Percentiles rank a stretch among this genome's conserved stretches.
Conservation (phyloP, 1,140 invertebrate species). For the Calosoma granatense region DNA sequence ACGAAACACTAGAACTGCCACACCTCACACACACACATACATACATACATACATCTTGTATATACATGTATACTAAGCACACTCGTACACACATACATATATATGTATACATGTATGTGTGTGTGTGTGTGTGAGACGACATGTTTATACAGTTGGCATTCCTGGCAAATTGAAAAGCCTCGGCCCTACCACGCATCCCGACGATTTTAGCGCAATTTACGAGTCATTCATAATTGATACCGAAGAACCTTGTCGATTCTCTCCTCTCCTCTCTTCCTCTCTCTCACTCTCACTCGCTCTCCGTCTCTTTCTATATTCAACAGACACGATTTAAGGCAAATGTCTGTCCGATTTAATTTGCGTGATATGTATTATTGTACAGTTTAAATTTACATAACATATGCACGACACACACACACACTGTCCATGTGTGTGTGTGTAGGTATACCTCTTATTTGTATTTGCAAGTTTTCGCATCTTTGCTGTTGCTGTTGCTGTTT, state of each 20-base stretch:
- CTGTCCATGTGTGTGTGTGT: too few relatives aligned
- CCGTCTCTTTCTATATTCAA: too few relatives aligned
- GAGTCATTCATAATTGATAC: background rate
- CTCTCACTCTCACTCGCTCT: too few relatives aligned
- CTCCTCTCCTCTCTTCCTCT: background rate
- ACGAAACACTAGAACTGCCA: background rate
- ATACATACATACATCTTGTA: background rate
- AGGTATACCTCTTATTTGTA: too few relatives aligned
- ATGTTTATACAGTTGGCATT: background rate
- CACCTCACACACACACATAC: constrained; percentile 5
- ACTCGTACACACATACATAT: background rate
- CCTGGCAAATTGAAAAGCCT: background rate
- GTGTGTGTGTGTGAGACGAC: background rate
- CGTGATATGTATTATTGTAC: background rate
- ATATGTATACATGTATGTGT: background rate
- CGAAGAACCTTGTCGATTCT: background rate
- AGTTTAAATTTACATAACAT: background rate
- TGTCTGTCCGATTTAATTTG: background rate
- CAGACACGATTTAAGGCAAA: too few relatives aligned
- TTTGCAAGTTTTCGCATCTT: too few relatives aligned
- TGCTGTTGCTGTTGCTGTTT: too few relatives aligned
- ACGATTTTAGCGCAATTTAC: background rate
- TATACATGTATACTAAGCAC: too few relatives aligned
- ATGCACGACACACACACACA: too few relatives aligned
- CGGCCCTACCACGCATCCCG: background rate